A percentile compares a stretch with the other conserved stretches of the same genome.
Evolutionary conservation across 2,888 invertebrate species (phyloP).

Genomic region (Embidobia sp.): DNA sequence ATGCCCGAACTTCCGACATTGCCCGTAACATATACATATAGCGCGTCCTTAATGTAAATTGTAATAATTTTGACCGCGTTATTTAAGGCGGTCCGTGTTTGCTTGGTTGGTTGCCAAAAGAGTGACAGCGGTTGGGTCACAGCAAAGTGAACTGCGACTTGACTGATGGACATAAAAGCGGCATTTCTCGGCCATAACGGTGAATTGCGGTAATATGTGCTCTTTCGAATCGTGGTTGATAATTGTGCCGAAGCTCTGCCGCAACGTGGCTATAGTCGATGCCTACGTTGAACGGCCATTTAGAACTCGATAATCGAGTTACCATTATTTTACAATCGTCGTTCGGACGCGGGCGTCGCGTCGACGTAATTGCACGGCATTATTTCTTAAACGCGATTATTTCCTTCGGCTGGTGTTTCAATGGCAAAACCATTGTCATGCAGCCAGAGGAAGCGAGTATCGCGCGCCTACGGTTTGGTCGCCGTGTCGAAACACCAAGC

Average conservation of each 20-base stretch:
- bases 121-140: conserved; percentile 26
- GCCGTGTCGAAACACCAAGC: conserved; percentile 63
- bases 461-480: conserved; percentile 57
- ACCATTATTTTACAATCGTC: conserved; percentile 42
- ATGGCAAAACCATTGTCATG: conserved; percentile 64
- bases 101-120: conserved; percentile 5
- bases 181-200: conserved; percentile 48
- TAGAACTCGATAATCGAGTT: conserved; percentile 28
- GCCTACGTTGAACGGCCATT: conserved; percentile 4
- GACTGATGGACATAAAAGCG: conserved; percentile 34
- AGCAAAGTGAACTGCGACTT: conserved; percentile 32
- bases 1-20: no score
- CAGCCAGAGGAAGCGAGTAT: conserved; percentile 52
- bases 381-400: conserved; percentile 57
- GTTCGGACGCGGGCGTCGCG: conserved; percentile 52
- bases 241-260: conserved; percentile 25
- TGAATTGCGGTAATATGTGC: conserved; percentile 52
- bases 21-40: no score
- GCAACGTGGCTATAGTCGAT: conserved; percentile 21
- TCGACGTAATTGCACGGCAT: conserved; percentile 39
- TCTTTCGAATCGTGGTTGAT: conserved; percentile 40
- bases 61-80: no score
- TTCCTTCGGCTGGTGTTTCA: conserved; percentile 45
- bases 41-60: no score
- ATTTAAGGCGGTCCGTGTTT: no score